Evolutionary conservation across 2,888 invertebrate genomes (phyloP).

Genomic region (Phengaris alcon): DNA sequence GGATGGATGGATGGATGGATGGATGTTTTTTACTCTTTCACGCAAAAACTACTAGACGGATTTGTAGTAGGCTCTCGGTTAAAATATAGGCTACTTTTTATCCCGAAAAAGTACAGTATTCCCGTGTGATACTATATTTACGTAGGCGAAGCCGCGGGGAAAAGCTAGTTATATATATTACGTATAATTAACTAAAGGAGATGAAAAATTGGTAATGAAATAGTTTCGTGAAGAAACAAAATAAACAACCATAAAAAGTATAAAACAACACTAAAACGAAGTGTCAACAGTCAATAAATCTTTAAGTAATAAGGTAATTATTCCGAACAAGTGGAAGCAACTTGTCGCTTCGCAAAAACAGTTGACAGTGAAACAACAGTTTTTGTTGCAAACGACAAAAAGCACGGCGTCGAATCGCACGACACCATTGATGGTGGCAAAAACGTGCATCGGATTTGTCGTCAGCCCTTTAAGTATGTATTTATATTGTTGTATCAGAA

Average conservation of each 20-base stretch:
- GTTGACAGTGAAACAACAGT: slow-evolving; percentile 63
- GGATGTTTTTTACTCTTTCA: no score
- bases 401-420: slow-evolving; percentile 69
- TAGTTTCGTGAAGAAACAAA: no score
- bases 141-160: no score
- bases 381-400: slow-evolving; percentile 62
- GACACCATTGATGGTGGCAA: slow-evolving; percentile 51
- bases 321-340: slow-evolving; percentile 36
- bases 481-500: slow-evolving; percentile 45
- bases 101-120: no score
- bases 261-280: not conserved
- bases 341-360: slow-evolving; percentile 71
- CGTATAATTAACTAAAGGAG: no score
- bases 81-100: no score
- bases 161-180: no score
- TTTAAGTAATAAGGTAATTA: slow-evolving; percentile 39
- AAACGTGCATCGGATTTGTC: slow-evolving; percentile 53
- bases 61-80: no score
- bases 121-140: no score
- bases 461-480: slow-evolving; percentile 53
- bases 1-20: no score
- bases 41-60: no score
- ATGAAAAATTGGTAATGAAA: no score
- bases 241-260: not conserved
- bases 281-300: slow-evolving; percentile 44